phyloP scores from a whole-genome alignment of 2,797 vertebrate genomes.

The Pempheris klunzingeri region DNA sequence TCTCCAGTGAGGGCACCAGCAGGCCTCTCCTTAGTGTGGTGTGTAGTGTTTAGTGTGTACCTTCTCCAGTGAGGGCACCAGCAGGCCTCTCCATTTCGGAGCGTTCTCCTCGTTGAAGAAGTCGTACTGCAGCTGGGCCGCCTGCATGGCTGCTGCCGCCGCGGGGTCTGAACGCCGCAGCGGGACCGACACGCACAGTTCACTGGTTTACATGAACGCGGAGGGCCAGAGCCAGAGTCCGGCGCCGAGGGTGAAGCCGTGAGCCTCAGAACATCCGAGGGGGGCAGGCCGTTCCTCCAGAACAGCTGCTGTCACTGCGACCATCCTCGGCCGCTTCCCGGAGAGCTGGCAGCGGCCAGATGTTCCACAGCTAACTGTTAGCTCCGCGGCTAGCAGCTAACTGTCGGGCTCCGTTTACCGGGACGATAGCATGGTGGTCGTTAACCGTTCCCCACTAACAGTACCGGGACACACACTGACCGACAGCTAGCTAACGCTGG shows the following conservation, averaged over 20 bases:
- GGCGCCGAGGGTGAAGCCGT: slow-evolving; percentile 6
- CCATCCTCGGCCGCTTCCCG: slow-evolving; percentile 58
- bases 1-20: slow-evolving; percentile 91
- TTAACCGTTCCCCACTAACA: background rate
- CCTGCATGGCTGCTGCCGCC: slow-evolving; percentile 87
- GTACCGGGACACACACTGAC: background rate
- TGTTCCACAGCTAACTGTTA: slow-evolving; percentile 41
- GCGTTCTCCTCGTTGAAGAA: slow-evolving; percentile 94
- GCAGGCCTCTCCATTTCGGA: slow-evolving; percentile 91
- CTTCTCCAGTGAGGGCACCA: slow-evolving; percentile 92
- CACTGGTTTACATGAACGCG: slow-evolving; percentile 56
- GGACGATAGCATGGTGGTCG: slow-evolving; percentile 26
- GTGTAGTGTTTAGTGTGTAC: slow-evolving; percentile 65
- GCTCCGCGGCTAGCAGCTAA: too few relatives aligned
- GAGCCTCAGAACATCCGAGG: slow-evolving; percentile 42
- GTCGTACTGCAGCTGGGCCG: slow-evolving; percentile 91
- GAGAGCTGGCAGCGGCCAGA: slow-evolving; percentile 30
- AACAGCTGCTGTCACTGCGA: slow-evolving; percentile 54
- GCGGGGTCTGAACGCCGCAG: slow-evolving; percentile 8
- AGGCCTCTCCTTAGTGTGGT: slow-evolving; percentile 86
- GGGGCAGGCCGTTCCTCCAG: slow-evolving; percentile 45
- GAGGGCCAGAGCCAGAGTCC: slow-evolving; percentile 21
- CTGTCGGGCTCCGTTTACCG: slow-evolving; percentile 19
- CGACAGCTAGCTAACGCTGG: background rate
- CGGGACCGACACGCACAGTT: slow-evolving; percentile 24